Evolutionary conservation across 1,140 invertebrate species (phyloP).

Genomic region (Apis florea): DNA sequence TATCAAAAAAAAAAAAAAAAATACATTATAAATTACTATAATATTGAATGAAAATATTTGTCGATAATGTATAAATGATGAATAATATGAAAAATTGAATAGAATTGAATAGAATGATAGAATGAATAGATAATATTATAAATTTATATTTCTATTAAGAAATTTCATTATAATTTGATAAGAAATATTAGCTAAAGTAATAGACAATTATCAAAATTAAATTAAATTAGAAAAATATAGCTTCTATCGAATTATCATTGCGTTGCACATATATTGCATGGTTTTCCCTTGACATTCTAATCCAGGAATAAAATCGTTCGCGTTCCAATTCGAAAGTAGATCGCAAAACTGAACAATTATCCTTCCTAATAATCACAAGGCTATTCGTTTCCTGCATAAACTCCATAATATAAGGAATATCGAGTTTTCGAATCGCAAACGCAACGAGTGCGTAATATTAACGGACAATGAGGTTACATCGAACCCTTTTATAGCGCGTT

Average conservation of each 20-base stretch:
- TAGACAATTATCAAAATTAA: background rate
- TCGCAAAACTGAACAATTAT: constrained; percentile 16
- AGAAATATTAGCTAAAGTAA: background rate
- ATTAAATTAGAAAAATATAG: background rate
- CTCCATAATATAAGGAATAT: constrained; percentile 10
- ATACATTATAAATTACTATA: too few relatives aligned
- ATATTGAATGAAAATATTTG: too few relatives aligned
- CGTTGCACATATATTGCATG: background rate
- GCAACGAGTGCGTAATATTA: background rate
- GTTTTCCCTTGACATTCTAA: constrained; percentile 38
- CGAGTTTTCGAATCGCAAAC: constrained; percentile 14
- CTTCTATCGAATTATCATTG: background rate
- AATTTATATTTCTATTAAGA: background rate
- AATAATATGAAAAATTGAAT: too few relatives aligned
- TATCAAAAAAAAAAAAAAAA: too few relatives aligned
- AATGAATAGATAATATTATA: background rate
- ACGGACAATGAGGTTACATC: constrained; percentile 7
- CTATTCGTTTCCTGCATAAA: background rate
- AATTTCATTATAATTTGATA: background rate
- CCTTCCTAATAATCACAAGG: constrained; percentile 1
- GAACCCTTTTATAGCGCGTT: constrained; percentile 16
- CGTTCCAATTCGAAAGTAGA: constrained; percentile 36
- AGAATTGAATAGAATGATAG: background rate
- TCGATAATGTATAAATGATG: too few relatives aligned
- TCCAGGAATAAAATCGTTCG: constrained; percentile 14